Base-by-base conservation (phyloP, 2,113 vertebrate genomes). In the Phalacrocorax carbo region DNA sequence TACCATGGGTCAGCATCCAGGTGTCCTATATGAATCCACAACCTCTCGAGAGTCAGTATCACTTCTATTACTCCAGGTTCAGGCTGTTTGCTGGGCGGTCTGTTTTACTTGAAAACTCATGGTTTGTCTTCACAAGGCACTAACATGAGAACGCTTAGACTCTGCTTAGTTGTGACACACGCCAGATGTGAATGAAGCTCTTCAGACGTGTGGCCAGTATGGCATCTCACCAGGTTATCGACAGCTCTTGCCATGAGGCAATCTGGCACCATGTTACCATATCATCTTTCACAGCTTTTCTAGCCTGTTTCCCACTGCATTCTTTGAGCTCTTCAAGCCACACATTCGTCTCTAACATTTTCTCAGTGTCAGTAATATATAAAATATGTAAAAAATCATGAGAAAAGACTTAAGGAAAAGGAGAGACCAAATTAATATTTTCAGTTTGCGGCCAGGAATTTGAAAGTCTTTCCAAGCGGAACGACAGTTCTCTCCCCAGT, bases 301-400 rank as follows among this genome's bases (percentile, higher is more conserved):
- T 58, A 58, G 69, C 54, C 60, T 32, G 14, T n/a, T 93, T 93
- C 57, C 90, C 71, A 44, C 58, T 58, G 66, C 61, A 6, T 87
- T 91, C 72, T 88, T 82, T 11, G 40, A 77, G 93, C 71, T 58
- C 38, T 92, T 49, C 87, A 82, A 34, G 44, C 49, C 69, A 29
- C 81, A 46, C 29, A 1, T 44, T 36, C 44, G 16, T 36, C 60
- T 46, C 44, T 36, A 32, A 64, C 19, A 7, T 73, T 48, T 66
- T 71, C 46, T 68, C 71, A 32, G 42, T 23, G 19, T 65, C 76
- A n/a, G 19, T 73, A 88, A 71, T 32, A 64, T 4, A 77, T 64
- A 70, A 76, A 92, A 70, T n/a, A 42, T 51, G 42, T 58, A 16
- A 71, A 84, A 91, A 79, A 32, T 7, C 68, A 54, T 15, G 30